Percentiles rank a stretch among this genome's conserved stretches.
phyloP scores from a whole-genome alignment of 2,113 vertebrate genomes.

The Parotia lawesii region DNA sequence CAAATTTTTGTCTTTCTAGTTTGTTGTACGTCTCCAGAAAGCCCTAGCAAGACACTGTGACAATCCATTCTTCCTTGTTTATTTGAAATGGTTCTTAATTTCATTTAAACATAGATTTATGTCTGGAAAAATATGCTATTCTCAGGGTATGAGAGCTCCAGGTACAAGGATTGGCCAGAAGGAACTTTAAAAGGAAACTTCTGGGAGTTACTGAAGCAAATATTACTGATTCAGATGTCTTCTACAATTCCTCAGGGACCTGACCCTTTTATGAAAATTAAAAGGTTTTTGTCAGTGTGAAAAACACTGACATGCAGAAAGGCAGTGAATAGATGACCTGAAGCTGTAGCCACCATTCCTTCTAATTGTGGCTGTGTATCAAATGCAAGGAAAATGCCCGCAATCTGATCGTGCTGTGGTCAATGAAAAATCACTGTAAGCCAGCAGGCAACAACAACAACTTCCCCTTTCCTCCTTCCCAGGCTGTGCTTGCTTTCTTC shows the following conservation, averaged over 20 bases:
- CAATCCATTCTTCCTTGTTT: not conserved
- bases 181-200: not conserved
- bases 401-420: not conserved
- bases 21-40: not conserved
- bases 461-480: not conserved
- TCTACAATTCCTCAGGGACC: not conserved
- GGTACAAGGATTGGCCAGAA: not conserved
- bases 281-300: not conserved
- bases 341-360: not conserved
- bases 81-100: not conserved
- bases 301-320: not conserved
- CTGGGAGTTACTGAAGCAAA: not conserved
- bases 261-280: constrained; percentile 32
- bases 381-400: not conserved
- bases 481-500: not conserved
- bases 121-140: not conserved
- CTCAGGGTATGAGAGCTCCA: not conserved
- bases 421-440: not conserved
- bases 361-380: not conserved
- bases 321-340: not conserved
- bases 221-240: not conserved
- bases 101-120: not conserved
- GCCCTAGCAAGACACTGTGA: not conserved
- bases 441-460: not conserved
- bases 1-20: not conserved